Conservation (phyloP, 2,113 vertebrate genomes). For the Pluvianellus socialis region DNA sequence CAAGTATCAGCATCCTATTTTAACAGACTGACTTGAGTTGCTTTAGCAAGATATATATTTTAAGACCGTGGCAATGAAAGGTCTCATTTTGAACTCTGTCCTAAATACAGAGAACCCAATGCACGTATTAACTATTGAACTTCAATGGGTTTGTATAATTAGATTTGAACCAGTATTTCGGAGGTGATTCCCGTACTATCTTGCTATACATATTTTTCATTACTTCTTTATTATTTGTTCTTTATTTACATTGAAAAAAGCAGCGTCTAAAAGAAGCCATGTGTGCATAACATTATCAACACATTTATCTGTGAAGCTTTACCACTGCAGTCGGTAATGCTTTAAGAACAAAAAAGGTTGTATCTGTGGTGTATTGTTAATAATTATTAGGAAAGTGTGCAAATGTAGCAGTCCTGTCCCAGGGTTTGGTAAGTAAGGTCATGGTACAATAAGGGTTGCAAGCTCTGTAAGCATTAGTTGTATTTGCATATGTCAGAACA, state of each 20-base stretch:
- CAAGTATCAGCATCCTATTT: slow-evolving; percentile 9
- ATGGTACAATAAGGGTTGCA: slow-evolving; percentile 62
- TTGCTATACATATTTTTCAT: neutral
- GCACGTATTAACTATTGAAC: neutral
- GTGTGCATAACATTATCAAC: neutral
- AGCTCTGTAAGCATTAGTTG: slow-evolving; percentile 61
- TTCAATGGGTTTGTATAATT: neutral
- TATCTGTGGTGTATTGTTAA: slow-evolving; percentile 36
- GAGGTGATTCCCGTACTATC: neutral
- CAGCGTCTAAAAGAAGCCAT: neutral
- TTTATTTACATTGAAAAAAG: neutral
- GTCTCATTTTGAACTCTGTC: slow-evolving; percentile 26
- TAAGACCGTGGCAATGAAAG: neutral
- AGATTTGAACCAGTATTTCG: neutral
- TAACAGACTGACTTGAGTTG: neutral
- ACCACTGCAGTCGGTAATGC: neutral
- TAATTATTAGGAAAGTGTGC: slow-evolving; percentile 68
- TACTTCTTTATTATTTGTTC: neutral
- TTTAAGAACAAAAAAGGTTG: slow-evolving; percentile 49
- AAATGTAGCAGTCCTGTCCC: slow-evolving; percentile 65
- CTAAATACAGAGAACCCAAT: slow-evolving; percentile 9
- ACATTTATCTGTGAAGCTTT: slow-evolving; percentile 23
- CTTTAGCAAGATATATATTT: slow-evolving; percentile 16
- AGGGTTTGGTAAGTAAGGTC: slow-evolving; percentile 66
- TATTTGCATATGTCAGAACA: slow-evolving; percentile 83